Conservation (phyloP, 2,888 invertebrate species). For the Chloromyia formosa region DNA sequence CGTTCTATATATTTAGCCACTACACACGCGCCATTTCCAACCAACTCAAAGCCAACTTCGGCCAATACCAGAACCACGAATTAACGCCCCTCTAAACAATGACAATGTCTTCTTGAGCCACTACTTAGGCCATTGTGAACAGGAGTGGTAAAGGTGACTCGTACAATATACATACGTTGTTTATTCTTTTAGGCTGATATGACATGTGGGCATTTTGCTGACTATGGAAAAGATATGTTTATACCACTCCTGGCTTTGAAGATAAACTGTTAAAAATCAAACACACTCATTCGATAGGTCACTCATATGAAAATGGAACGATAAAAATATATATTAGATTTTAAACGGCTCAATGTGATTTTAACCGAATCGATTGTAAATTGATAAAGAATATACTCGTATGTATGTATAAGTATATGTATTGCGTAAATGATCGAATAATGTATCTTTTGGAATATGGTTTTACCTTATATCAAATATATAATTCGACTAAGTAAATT, state of each 20-base stretch:
- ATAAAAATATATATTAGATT: background rate
- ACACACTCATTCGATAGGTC: background rate
- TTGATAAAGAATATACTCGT: background rate
- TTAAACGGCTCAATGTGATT: too few species aligned
- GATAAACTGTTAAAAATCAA: slow-evolving; percentile 19
- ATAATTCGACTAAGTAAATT: slow-evolving; percentile 33
- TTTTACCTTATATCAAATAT: background rate
- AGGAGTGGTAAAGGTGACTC: too few species aligned
- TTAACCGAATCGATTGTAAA: background rate
- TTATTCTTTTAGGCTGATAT: too few species aligned
- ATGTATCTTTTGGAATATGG: slow-evolving; percentile 24
- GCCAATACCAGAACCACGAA: too few species aligned
- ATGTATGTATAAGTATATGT: background rate
- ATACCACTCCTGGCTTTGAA: slow-evolving; percentile 12
- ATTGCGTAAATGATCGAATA: slow-evolving; percentile 21
- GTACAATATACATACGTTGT: too few species aligned
- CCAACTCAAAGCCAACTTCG: too few species aligned
- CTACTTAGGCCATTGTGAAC: too few species aligned
- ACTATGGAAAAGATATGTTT: background rate
- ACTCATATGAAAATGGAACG: background rate
- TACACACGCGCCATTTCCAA: too few species aligned
- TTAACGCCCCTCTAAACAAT: too few species aligned
- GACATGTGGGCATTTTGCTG: too few species aligned
- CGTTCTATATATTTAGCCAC: too few species aligned
- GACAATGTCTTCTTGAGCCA: too few species aligned